A percentile compares a stretch with the other conserved stretches of the same genome.
Evolutionary conservation across 1,140 invertebrate genomes (phyloP).

Genomic region (Meloidogyne exigua): DNA sequence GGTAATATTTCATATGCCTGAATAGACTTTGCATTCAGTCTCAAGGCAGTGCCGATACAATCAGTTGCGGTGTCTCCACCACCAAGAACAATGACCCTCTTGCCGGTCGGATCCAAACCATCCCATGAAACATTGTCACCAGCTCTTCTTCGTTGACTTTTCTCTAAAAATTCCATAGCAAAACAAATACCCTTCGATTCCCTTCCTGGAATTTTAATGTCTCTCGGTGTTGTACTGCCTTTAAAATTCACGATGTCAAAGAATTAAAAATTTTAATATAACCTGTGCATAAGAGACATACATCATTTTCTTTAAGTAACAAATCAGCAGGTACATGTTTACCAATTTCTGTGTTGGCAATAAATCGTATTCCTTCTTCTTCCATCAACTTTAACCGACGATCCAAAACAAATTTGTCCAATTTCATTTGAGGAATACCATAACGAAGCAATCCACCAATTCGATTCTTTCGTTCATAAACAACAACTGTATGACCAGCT

Average conservation of each 20-base stretch:
- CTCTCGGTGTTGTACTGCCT: conserved; percentile 92
- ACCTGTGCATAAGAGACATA: conserved; percentile 78
- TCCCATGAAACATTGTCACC: conserved; percentile 70
- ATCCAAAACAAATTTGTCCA: conserved; percentile 72
- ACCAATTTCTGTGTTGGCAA: conserved; percentile 84
- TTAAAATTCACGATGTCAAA: neutral
- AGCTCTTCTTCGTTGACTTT: conserved; percentile 92
- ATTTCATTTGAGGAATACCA: conserved; percentile 75
- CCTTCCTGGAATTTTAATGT: conserved; percentile 75
- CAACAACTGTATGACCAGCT: conserved; percentile 83
- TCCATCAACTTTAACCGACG: conserved; percentile 81
- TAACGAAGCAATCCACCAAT: conserved; percentile 91
- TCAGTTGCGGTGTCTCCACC: conserved; percentile 99
- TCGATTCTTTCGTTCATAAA: conserved; percentile 92
- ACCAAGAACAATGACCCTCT: conserved; percentile 92
- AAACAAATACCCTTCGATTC: conserved; percentile 86
- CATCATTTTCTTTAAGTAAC: conserved; percentile 77
- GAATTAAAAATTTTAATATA: neutral
- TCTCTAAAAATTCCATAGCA: conserved; percentile 94
- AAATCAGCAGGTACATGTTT: conserved; percentile 80
- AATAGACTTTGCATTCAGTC: conserved; percentile 92
- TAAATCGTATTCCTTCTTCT: conserved; percentile 86
- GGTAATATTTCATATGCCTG: conserved; percentile 96
- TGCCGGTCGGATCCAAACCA: conserved; percentile 80
- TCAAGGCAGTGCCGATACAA: conserved; percentile 93